Evolutionary conservation across 2,888 invertebrate genomes (phyloP).

Genomic region (Limenitis camilla): DNA sequence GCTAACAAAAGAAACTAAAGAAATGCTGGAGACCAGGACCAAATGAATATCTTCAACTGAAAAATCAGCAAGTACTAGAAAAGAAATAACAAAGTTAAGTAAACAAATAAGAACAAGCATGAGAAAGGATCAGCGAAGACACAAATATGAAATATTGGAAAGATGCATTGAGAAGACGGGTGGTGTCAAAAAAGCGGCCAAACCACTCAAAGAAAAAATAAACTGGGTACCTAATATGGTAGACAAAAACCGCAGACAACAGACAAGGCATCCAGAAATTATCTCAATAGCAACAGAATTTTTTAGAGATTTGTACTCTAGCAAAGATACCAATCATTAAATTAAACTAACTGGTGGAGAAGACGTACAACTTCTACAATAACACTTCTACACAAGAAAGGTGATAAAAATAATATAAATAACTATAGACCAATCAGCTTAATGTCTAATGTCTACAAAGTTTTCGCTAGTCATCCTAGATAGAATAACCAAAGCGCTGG

Average conservation of each 20-base stretch:
- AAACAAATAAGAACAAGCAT: constrained; percentile 11
- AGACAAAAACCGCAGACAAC: constrained; percentile 1
- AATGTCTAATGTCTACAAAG: not conserved
- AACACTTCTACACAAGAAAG: constrained; percentile 12
- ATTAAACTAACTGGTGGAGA: not conserved
- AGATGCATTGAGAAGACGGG: constrained; percentile 10
- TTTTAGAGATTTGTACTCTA: constrained; percentile 5
- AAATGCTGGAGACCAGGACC: constrained; percentile 1
- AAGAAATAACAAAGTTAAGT: constrained; percentile 12
- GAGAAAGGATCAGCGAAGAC: constrained; percentile 5
- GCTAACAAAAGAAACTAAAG: not conserved
- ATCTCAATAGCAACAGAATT: constrained; percentile 10
- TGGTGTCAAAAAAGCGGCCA: constrained; percentile 14
- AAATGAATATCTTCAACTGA: constrained; percentile 1
- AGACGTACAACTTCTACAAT: constrained; percentile 11
- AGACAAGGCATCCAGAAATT: constrained; percentile 14
- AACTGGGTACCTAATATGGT: constrained; percentile 14
- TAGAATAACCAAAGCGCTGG: not conserved
- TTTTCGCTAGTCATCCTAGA: not conserved
- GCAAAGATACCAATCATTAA: not conserved
- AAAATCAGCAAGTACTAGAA: constrained; percentile 6
- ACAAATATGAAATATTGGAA: constrained; percentile 8
- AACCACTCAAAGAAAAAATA: constrained; percentile 4
- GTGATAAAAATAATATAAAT: constrained; percentile 4
- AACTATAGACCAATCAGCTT: not conserved